Evolutionary conservation across 2,113 vertebrate species (phyloP).

Genomic region (Proterorhinus semilunaris): DNA sequence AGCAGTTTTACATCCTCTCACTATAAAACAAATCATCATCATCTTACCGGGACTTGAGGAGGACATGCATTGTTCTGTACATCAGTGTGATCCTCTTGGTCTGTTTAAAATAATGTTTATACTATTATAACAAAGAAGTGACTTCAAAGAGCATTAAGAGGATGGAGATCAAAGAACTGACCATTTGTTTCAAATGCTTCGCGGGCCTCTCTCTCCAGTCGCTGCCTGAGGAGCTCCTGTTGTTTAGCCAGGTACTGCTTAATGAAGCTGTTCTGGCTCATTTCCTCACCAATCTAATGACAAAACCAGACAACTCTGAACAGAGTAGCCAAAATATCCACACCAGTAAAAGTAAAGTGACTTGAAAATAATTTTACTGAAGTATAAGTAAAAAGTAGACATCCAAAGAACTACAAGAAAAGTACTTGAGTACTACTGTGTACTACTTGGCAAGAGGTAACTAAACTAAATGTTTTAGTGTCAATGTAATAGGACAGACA

Average conservation of each 20-base stretch:
- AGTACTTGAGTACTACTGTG: too few relatives aligned
- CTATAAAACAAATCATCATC: conserved; percentile 1
- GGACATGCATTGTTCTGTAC: conserved; percentile 69
- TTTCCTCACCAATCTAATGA: conserved; percentile 89
- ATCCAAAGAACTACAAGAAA: too few relatives aligned
- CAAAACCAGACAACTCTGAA: conserved; percentile 11
- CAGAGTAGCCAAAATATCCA: too few relatives aligned
- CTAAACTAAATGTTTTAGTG: too few relatives aligned
- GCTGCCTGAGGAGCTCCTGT: conserved; percentile 87
- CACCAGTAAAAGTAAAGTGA: too few relatives aligned
- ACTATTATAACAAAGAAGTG: neutral
- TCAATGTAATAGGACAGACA: too few relatives aligned
- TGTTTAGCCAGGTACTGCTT: conserved; percentile 94
- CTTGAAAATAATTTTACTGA: too few relatives aligned
- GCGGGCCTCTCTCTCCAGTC: conserved; percentile 86
- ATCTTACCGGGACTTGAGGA: conserved; percentile 68
- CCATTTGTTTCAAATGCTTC: conserved; percentile 86
- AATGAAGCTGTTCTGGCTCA: conserved; percentile 95
- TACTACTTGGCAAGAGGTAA: too few relatives aligned
- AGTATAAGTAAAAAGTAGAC: too few relatives aligned
- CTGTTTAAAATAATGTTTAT: conserved; percentile 50
- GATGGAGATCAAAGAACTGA: conserved; percentile 45
- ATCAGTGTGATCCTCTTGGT: conserved; percentile 69
- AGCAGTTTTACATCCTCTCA: neutral
- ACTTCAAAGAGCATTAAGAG: neutral